Percentiles rank a stretch among this genome's conserved stretches.
Conservation (phyloP, 2,797 vertebrate genomes). For the Peromyscus eremicus region DNA sequence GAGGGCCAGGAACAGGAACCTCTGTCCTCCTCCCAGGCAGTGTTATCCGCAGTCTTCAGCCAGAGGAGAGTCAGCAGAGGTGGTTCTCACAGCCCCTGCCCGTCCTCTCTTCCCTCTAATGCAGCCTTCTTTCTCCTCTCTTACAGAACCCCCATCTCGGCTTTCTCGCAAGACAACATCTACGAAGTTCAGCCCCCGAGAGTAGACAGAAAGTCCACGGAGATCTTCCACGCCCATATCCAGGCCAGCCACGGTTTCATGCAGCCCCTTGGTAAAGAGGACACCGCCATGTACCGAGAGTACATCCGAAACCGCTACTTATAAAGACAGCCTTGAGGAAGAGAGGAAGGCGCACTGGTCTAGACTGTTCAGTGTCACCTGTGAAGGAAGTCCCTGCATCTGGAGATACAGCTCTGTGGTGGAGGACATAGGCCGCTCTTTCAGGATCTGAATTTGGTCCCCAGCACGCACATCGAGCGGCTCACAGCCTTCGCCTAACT, state of each 20-base stretch:
- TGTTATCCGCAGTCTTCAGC: not conserved
- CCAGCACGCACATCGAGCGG: accelerated
- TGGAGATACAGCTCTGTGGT: not conserved
- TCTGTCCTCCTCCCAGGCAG: not conserved
- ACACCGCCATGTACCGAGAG: constrained; percentile 93
- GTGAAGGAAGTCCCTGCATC: not conserved
- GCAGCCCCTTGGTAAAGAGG: constrained; percentile 92
- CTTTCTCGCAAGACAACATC: constrained; percentile 94
- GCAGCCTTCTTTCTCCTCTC: constrained; percentile 28
- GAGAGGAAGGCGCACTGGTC: not conserved
- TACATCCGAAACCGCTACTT: constrained; percentile 91
- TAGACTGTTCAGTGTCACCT: not conserved
- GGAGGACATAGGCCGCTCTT: not conserved
- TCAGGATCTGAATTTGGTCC: not conserved
- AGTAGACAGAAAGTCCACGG: constrained; percentile 91
- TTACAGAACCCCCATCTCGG: constrained; percentile 93
- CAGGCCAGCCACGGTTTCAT: constrained; percentile 91
- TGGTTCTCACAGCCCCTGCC: not conserved
- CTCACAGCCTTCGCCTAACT: not conserved
- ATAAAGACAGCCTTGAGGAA: constrained; percentile 79
- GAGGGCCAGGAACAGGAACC: not conserved
- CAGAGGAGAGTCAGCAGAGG: not conserved
- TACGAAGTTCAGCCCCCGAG: constrained; percentile 91
- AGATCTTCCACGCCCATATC: constrained; percentile 94
- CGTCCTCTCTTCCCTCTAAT: not conserved